A percentile compares a stretch with the other conserved stretches of the same genome.
Evolutionary conservation across 2,888 invertebrate species (phyloP).

Genomic region (Hypena proboscidalis): DNA sequence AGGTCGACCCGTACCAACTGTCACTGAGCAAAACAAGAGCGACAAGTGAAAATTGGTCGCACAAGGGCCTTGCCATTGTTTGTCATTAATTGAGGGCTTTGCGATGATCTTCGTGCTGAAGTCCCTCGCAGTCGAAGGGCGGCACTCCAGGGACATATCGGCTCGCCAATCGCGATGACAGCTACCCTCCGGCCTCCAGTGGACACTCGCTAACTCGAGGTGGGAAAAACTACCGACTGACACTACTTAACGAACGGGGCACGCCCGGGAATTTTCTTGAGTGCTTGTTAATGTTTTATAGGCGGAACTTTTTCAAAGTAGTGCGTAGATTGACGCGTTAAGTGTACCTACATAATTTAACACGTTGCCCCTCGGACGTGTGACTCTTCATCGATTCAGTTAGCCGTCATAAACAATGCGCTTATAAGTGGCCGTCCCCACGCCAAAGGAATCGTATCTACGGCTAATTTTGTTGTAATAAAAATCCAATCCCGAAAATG

Average conservation of each 20-base stretch:
- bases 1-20: slow-evolving; percentile 73
- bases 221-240: slow-evolving; percentile 84
- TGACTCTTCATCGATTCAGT: slow-evolving; percentile 60
- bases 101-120: slow-evolving; percentile 76
- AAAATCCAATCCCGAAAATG: slow-evolving; percentile 72
- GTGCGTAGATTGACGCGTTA: slow-evolving; percentile 81
- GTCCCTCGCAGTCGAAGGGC: slow-evolving; percentile 62
- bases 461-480: slow-evolving; percentile 68
- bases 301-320: slow-evolving; percentile 83
- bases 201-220: slow-evolving; percentile 69
- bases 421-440: slow-evolving; percentile 35
- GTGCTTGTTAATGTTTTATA: slow-evolving; percentile 86
- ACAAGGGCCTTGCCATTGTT: slow-evolving; percentile 69
- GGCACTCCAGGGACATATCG: slow-evolving; percentile 80
- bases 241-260: slow-evolving; percentile 82
- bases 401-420: slow-evolving; percentile 52
- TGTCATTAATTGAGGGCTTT: slow-evolving; percentile 83
- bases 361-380: slow-evolving; percentile 69
- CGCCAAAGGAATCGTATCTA: slow-evolving; percentile 18
- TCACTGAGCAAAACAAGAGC: slow-evolving; percentile 74
- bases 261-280: slow-evolving; percentile 82
- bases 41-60: slow-evolving; percentile 81
- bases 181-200: slow-evolving; percentile 72
- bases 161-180: slow-evolving; percentile 82
- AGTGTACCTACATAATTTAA: slow-evolving; percentile 84